phyloP scores from a whole-genome alignment of 2,113 vertebrate species.

The Channa argus region DNA sequence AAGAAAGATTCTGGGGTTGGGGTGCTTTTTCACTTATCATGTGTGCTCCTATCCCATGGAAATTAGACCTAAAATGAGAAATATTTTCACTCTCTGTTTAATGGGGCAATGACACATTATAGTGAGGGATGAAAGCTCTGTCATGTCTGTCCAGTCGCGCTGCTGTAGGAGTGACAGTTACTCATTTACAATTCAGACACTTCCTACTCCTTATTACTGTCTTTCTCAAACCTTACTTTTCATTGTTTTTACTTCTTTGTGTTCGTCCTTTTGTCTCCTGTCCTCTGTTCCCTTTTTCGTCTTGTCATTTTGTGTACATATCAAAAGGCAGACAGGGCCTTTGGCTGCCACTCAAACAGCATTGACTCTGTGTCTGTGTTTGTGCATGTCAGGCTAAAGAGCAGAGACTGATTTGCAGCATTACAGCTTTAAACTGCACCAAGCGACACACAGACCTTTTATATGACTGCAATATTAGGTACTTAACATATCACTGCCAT shows the following conservation, averaged over 20 bases:
- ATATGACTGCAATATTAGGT: constrained; percentile 71
- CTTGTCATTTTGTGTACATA: constrained; percentile 61
- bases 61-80: constrained; percentile 68
- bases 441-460: constrained; percentile 72
- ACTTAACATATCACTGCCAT: constrained; percentile 74
- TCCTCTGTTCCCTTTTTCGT: constrained; percentile 31
- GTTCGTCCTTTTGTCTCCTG: constrained; percentile 46
- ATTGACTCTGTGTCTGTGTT: constrained; percentile 37
- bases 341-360: constrained; percentile 54
- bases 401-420: constrained; percentile 73
- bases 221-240: constrained; percentile 64
- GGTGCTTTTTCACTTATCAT: constrained; percentile 73
- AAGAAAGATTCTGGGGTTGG: constrained; percentile 20
- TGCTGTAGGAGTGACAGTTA: constrained; percentile 45
- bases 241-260: constrained; percentile 61
- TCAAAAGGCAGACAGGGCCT: constrained; percentile 56
- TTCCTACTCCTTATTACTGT: constrained; percentile 62
- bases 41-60: constrained; percentile 45
- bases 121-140: constrained; percentile 73
- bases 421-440: constrained; percentile 77
- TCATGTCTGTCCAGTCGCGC: constrained; percentile 58
- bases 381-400: constrained; percentile 53
- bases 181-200: constrained; percentile 74
- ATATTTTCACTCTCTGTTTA: constrained; percentile 51
- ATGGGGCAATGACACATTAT: constrained; percentile 61